Conservation (phyloP, 2,888 invertebrate species). For the Cheilosia urbana region DNA sequence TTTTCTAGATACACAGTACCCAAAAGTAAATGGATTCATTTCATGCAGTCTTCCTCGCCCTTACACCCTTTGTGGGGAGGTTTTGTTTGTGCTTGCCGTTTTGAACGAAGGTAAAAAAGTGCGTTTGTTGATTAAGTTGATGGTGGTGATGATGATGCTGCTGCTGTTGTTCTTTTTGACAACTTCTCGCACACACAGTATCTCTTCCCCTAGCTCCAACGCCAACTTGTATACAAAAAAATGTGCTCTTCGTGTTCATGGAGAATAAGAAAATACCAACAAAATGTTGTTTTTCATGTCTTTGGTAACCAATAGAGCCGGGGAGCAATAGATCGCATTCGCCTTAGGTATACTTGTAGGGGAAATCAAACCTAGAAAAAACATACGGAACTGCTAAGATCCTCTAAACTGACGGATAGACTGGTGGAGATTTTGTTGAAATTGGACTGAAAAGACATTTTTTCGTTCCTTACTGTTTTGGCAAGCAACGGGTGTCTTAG, state of each 20-base stretch:
- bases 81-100: constrained; percentile 1
- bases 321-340: constrained; percentile 21
- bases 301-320: constrained; percentile 1
- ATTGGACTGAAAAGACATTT: too few relatives aligned
- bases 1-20: constrained; percentile 56
- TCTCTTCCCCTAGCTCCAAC: constrained; percentile 15
- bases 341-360: neutral
- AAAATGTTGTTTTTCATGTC: constrained; percentile 15
- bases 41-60: constrained; percentile 53
- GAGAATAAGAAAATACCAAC: neutral
- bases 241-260: neutral
- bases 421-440: too few relatives aligned
- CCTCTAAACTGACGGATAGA: accelerated
- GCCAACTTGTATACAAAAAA: constrained; percentile 18
- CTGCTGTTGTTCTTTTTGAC: constrained; percentile 21
- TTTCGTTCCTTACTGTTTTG: too few relatives aligned
- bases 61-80: constrained; percentile 14
- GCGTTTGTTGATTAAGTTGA: constrained; percentile 66
- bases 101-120: constrained; percentile 62
- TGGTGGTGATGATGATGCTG: constrained; percentile 39
- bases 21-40: constrained; percentile 49
- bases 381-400: neutral
- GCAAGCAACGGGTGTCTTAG: too few relatives aligned
- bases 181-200: constrained; percentile 16
- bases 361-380: neutral